Evolutionary conservation across 1,140 invertebrate genomes (phyloP), one percentile per base, ranked within the genome.

Genomic region (Leptonema lineaticorne): DNA sequence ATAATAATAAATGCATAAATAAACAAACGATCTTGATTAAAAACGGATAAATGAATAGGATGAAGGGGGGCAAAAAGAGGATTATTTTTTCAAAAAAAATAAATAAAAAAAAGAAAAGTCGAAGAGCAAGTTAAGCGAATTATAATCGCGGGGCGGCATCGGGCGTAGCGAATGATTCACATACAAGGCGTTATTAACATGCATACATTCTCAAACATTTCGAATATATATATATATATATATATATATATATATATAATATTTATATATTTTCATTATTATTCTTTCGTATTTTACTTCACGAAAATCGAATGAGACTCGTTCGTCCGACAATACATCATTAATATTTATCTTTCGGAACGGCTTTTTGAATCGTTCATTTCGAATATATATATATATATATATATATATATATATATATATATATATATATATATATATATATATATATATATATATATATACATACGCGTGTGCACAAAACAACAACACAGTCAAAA

Each of bases 241-340:
- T n/a, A n/a, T n/a, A n/a, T n/a, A n/a, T n/a, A n/a, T n/a, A n/a
- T n/a, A n/a, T n/a, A n/a, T n/a, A n/a, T n/a, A n/a, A n/a, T n/a
- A n/a, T n/a, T n/a, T n/a, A n/a, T n/a, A n/a, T n/a, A n/a, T n/a
- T n/a, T n/a, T n/a, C n/a, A n/a, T n/a, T n/a, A n/a, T n/a, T n/a
- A n/a, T n/a, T n/a, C n/a, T n/a, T n/a, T n/a, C n/a, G n/a, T n/a
- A 41, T 41, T 41, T 41, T 33, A 14, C 16, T 41, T 9, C 16
- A 9, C 22, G 50, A 53, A 53, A 53, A 53, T 53, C 50, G 50
- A 53, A 53, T 24, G 22, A 14, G 50, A 41, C 37, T 41, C 50
- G 50, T n/a, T n/a, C n/a, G n/a, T n/a, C 50, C 50, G 50, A 53
- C 50, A 53, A 53, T 53, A 24, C 50, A 53, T 53, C 50, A 53